Base-by-base conservation (phyloP, 2,113 vertebrate species). In the Gasterosteus aculeatus region DNA sequence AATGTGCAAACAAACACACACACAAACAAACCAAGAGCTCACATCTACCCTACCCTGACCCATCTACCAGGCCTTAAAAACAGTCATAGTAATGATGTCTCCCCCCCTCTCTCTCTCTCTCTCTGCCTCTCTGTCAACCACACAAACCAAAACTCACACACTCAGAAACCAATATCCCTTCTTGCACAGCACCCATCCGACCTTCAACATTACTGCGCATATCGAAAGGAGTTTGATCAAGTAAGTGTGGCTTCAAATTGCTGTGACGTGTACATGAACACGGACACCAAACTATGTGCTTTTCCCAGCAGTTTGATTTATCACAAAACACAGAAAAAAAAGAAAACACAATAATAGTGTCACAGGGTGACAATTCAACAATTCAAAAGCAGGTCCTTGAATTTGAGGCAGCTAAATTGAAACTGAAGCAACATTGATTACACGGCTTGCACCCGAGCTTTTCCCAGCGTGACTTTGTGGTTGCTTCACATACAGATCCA, bases 61-160 rank as follows among this genome's bases (percentile, higher is more conserved):
- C n/a, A n/a, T n/a, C n/a, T 81, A 68, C 77, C n/a, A 38, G 80
- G 85, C 81, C 86, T 81, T 71, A 77, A 60, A 72, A 79, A 78
- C 73, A 82, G 74, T 70, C 74, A 69, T 81, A 72, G 85, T 87
- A 80, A 86, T 90, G 85, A 91, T 87, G 85, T 87, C n/a, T n/a
- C n/a, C n/a, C n/a, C n/a, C n/a, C n/a, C n/a, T 26, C 22, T 26
- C 22, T 26, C 26, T 70, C 53, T 68, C 49, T 38, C 35, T n/a
- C 35, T n/a, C 65, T 62, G 19, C 57, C 14, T 61, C 39, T 46
- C 18, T 69, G 51, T 42, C 71, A 68, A 31, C 42, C 57, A 44
- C 71, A 69, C 66, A 51, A 44, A 68, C 44, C 33, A 19, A 22
- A 44, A 33, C 53, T n/a, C 46, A 73, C 53, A 57, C 18, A 44